Evolutionary conservation across 2,888 invertebrate species (phyloP).

Genomic region (Heteropelma amictum): DNA sequence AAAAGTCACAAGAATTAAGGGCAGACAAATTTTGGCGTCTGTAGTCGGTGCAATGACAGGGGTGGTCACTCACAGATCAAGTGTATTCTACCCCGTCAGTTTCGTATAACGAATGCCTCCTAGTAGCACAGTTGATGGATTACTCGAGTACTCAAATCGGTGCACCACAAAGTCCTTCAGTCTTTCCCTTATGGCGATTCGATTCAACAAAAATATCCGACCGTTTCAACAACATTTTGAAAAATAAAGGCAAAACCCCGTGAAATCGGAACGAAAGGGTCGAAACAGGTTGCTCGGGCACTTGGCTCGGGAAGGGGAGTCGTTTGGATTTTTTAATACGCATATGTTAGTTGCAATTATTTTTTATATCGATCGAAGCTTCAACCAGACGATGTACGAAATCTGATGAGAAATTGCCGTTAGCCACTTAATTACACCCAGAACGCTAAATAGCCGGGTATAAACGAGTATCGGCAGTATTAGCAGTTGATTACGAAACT

Average conservation of each 20-base stretch:
- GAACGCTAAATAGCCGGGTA: no score
- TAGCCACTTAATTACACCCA: no score
- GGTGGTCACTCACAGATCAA: conserved; percentile 39
- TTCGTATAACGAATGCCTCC: conserved; percentile 4
- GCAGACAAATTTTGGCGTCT: conserved; percentile 12
- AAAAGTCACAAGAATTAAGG: conserved; percentile 38
- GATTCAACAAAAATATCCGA: conserved; percentile 46
- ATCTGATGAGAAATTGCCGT: no score
- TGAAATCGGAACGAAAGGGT: neutral
- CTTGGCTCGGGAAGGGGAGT: neutral
- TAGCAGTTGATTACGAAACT: no score
- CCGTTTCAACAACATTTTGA: conserved; percentile 20
- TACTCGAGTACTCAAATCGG: conserved; percentile 28
- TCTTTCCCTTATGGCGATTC: conserved; percentile 14
- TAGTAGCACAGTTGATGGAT: conserved; percentile 17
- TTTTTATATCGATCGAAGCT: no score
- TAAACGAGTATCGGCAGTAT: no score
- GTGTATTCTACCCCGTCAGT: conserved; percentile 39
- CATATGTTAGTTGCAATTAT: neutral
- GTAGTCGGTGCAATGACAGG: conserved; percentile 32
- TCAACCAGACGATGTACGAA: no score
- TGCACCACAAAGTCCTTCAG: conserved; percentile 24
- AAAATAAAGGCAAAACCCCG: neutral
- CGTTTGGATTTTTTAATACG: neutral
- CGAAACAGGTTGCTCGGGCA: conserved; percentile 23